Percentiles rank a stretch among this genome's conserved stretches.
phyloP scores from a whole-genome alignment of 92 coral and sea anemone genomes.

The Umimayanthus kanabou region DNA sequence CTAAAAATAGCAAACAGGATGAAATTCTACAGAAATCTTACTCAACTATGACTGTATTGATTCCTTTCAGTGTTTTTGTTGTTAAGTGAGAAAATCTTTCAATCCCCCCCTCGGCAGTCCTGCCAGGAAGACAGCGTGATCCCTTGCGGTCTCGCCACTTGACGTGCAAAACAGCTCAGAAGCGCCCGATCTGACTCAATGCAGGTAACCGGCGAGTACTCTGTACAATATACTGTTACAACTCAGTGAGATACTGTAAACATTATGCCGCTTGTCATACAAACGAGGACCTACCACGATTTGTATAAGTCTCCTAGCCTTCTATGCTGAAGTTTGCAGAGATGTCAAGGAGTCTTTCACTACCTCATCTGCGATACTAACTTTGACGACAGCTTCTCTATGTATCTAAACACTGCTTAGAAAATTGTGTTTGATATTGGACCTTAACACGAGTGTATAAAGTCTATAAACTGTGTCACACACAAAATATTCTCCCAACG shows the following conservation, averaged over 20 bases:
- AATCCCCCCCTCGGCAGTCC: not conserved
- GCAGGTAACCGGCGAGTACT: not conserved
- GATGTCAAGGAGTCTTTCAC: conserved; percentile 9
- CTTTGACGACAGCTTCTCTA: conserved; percentile 4
- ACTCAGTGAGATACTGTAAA: conserved; percentile 22
- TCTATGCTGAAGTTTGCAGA: not conserved
- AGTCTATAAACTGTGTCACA: not conserved
- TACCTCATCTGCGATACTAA: not conserved
- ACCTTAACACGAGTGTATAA: not conserved
- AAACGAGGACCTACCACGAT: conserved; percentile 6
- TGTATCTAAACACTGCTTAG: not conserved
- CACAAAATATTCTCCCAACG: not conserved
- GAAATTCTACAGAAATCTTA: not conserved
- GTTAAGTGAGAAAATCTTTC: conserved; percentile 2
- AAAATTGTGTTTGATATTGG: not conserved
- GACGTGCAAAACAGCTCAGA: conserved; percentile 6
- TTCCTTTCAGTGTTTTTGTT: not conserved
- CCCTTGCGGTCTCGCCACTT: conserved; percentile 11
- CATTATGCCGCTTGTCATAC: conserved; percentile 17
- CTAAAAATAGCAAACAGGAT: not conserved
- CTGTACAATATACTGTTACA: conserved; percentile 24
- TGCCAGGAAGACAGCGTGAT: conserved; percentile 9
- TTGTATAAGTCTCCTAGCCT: not conserved
- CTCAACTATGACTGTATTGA: not conserved
- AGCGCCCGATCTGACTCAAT: not conserved